Conservation (phyloP, 2,113 vertebrate species). For the Ancistrus triradiatus region DNA sequence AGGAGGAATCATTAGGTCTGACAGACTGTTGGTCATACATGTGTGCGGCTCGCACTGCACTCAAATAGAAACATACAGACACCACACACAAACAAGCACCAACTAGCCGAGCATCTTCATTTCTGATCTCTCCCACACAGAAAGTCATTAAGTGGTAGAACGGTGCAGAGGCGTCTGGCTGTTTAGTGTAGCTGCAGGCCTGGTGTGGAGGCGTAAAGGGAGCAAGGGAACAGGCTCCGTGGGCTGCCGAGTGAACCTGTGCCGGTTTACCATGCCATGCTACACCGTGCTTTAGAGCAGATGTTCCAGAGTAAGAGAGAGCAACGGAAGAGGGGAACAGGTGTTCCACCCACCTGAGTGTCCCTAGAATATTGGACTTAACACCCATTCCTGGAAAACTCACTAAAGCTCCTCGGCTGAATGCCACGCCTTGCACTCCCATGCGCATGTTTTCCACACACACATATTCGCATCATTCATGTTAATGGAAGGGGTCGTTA, state of each 20-base stretch:
- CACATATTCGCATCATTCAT: not conserved
- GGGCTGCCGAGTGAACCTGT: conserved; percentile 31
- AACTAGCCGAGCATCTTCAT: conserved; percentile 16
- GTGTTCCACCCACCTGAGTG: conserved; percentile 44
- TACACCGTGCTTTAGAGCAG: conserved; percentile 28
- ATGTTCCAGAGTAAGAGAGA: conserved; percentile 35
- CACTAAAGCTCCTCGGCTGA: not conserved
- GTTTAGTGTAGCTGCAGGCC: conserved; percentile 29
- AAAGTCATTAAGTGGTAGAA: conserved; percentile 23
- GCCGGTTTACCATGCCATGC: conserved; percentile 16
- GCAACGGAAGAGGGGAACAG: conserved; percentile 33
- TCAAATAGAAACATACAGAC: conserved; percentile 17
- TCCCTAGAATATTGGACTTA: conserved; percentile 27
- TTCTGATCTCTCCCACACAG: conserved; percentile 34
- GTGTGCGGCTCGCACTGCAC: not conserved
- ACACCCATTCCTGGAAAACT: conserved; percentile 38
- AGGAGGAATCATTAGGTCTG: not conserved
- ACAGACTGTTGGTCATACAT: conserved; percentile 22
- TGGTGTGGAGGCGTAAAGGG: conserved; percentile 39
- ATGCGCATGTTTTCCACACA: not conserved
- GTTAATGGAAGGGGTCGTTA: no score
- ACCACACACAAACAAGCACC: conserved; percentile 8
- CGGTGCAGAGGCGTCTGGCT: conserved; percentile 18
- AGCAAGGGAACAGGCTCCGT: conserved; percentile 28
- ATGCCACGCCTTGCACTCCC: not conserved